Base-by-base conservation (phyloP, 2,888 invertebrate species). In the Macrosoma leucophasiata region DNA sequence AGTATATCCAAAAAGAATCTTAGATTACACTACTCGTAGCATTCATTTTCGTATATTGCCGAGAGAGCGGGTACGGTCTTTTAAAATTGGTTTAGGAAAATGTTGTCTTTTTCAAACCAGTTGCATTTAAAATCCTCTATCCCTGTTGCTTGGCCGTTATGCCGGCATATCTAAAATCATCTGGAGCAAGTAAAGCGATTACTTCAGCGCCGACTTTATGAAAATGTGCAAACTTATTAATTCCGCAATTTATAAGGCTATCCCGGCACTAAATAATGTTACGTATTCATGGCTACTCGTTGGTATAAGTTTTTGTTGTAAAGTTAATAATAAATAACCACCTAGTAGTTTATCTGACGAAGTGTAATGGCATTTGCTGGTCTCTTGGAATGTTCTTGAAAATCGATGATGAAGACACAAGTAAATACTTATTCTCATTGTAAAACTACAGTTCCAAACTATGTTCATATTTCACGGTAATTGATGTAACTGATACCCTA, bases 61-160 rank as follows among this genome's bases (percentile, higher is more conserved):
- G 9, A 6, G 24, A 42, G 52, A 50, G 54, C 59, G n/a, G n/a
- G 52, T 71, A 59, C 54, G 55, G 60, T 42, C 37, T 67, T 62
- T 60, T 51, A 52, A 53, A 50, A 41, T 58, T 47, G 33, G 45
- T 43, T 41, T 49, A 57, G 40, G 62, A 64, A 79, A 79, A 78
- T 75, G 77, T 78, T 82, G 81, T 79, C 81, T 81, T 82, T 81
- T 81, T 82, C 79, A 65, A 77, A 75, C 78, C 73, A 78, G 76
- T 75, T 71, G 75, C 76, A 73, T 75, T 79, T 73, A 67, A 77
- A 81, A 78, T 79, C 62, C 68, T 79, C 75, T 55, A 52, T 81
- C 78, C 65, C 63, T 78, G 71, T 79, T 77, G 55, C 61, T 53
- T 64, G 63, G 58, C 62, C 65, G 72, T 67, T 67, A 69, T 67